Conservation (phyloP, 53 echinoderm and acorn worm species). For the Stichopus horrens region DNA sequence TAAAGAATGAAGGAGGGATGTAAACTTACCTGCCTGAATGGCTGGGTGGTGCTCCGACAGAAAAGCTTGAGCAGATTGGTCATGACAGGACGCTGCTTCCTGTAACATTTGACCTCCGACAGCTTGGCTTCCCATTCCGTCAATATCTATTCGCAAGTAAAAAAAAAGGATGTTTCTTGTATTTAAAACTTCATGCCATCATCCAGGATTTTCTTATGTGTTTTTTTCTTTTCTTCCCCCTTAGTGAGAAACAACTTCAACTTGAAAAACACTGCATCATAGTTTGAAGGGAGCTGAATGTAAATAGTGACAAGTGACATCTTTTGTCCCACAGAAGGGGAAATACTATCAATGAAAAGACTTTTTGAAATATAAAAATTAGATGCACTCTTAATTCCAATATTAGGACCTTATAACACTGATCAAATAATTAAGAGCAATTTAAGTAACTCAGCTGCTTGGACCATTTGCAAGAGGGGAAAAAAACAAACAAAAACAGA, state of each 20-base stretch:
- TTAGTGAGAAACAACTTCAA: background rate
- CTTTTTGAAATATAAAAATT: too few species aligned
- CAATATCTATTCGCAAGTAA: constrained; percentile 71
- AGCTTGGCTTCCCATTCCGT: constrained; percentile 87
- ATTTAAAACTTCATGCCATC: too few species aligned
- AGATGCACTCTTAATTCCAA: too few species aligned
- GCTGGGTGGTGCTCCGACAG: constrained; percentile 33
- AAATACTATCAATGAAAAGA: too few species aligned
- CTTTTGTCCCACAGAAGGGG: too few species aligned
- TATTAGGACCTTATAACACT: too few species aligned
- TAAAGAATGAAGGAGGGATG: background rate
- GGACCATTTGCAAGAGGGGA: too few species aligned
- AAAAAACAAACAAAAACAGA: too few species aligned
- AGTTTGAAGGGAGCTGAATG: background rate
- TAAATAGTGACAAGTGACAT: background rate
- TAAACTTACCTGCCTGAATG: constrained; percentile 25
- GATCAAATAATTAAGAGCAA: too few species aligned
- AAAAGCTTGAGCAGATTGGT: constrained; percentile 24
- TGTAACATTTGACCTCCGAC: constrained; percentile 95
- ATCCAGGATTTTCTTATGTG: too few species aligned
- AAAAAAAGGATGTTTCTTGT: background rate
- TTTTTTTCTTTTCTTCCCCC: background rate
- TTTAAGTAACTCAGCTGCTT: too few species aligned
- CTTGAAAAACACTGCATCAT: background rate
- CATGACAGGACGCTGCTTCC: constrained; percentile 54